Evolutionary conservation across 2,113 vertebrate genomes (phyloP).

Genomic region (Panthera leo): DNA sequence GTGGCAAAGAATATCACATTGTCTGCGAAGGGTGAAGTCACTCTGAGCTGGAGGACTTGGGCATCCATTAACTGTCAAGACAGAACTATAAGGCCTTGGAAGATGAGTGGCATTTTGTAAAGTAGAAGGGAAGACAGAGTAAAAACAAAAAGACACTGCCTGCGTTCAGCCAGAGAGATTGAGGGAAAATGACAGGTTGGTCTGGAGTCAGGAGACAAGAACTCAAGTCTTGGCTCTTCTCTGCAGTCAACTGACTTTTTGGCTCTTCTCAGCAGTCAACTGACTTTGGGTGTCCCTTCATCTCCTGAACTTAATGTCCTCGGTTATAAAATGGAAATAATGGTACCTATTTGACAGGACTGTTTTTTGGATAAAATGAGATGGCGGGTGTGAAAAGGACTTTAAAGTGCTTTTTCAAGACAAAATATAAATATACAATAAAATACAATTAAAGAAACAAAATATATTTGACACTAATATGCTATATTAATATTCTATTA

Average conservation of each 20-base stretch:
- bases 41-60: not conserved
- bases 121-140: not conserved
- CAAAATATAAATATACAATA: not conserved
- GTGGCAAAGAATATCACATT: not conserved
- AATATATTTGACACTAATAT: not conserved
- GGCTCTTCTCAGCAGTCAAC: not conserved
- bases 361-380: not conserved
- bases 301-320: not conserved
- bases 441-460: not conserved
- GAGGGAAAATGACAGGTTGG: not conserved
- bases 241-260: not conserved
- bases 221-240: not conserved
- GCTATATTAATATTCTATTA: not conserved
- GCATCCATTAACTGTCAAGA: not conserved
- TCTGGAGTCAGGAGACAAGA: not conserved
- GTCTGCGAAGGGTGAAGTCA: not conserved
- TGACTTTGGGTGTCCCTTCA: not conserved
- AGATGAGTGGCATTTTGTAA: not conserved
- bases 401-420: not conserved
- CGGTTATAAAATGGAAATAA: not conserved
- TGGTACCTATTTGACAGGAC: not conserved
- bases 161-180: not conserved
- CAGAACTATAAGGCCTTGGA: not conserved
- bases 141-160: not conserved
- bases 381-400: not conserved